Conservation (phyloP, 1,140 invertebrate species). For the Nebria ingens region DNA sequence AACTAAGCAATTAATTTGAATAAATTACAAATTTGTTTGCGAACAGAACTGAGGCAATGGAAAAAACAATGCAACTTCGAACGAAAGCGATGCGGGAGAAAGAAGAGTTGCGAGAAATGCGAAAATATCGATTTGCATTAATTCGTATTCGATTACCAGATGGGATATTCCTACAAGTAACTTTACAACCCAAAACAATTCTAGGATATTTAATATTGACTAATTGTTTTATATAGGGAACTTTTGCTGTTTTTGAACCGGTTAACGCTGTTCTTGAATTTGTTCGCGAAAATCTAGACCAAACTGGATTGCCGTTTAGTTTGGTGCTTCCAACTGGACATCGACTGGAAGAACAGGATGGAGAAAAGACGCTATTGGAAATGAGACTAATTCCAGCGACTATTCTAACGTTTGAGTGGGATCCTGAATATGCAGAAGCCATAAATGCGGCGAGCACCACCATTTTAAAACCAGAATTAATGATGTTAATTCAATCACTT, state of each 20-base stretch:
- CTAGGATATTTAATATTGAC: background rate
- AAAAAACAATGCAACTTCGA: conserved; percentile 67
- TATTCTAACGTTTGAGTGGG: conserved; percentile 57
- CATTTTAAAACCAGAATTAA: conserved; percentile 60
- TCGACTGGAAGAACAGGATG: conserved; percentile 48
- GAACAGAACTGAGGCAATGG: conserved; percentile 68
- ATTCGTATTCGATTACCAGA: conserved; percentile 82
- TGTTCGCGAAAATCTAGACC: conserved; percentile 57
- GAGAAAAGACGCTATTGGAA: conserved; percentile 55
- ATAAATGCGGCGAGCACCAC: conserved; percentile 40
- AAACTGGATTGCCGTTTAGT: conserved; percentile 51
- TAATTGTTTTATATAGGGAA: conserved; percentile 45
- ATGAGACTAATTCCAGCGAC: conserved; percentile 64
- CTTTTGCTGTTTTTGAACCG: conserved; percentile 70
- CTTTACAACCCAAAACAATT: conserved; percentile 16
- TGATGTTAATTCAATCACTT: conserved; percentile 53
- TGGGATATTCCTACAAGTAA: conserved; percentile 67
- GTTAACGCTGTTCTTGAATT: conserved; percentile 58
- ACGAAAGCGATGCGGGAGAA: conserved; percentile 90
- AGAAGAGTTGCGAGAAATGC: conserved; percentile 64
- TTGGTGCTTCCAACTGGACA: conserved; percentile 53
- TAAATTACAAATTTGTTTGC: conserved; percentile 20
- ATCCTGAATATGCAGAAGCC: conserved; percentile 38
- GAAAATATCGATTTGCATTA: conserved; percentile 75
- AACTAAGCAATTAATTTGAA: background rate